Evolutionary conservation across 2,797 vertebrate genomes (phyloP).

Genomic region (Schizopygopsis pylzovi): DNA sequence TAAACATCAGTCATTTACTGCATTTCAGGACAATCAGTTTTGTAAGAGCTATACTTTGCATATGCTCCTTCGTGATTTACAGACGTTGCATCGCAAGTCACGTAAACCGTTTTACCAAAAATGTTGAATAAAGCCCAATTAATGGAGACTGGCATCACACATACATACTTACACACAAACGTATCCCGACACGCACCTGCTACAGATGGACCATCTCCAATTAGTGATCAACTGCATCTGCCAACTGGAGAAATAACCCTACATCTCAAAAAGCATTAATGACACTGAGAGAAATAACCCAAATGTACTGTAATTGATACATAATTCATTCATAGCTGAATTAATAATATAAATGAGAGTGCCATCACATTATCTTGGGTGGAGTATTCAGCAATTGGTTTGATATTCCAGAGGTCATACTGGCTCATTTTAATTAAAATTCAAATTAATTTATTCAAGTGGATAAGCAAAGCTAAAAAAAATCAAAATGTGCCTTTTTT

Average conservation of each 20-base stretch:
- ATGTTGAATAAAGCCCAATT: not conserved
- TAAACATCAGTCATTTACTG: constrained; percentile 40
- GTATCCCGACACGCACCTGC: constrained; percentile 3
- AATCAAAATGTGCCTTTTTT: not conserved
- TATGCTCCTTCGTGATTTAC: not conserved
- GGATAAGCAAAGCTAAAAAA: not conserved
- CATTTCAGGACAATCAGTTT: constrained; percentile 37
- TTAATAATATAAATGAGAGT: not conserved
- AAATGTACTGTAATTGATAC: not conserved
- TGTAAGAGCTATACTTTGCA: not conserved
- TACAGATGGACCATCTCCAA: constrained; percentile 5
- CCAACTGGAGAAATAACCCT: not conserved
- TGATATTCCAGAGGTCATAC: constrained; percentile 9
- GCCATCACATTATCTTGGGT: constrained; percentile 5
- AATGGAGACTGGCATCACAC: not conserved
- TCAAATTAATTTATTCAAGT: not conserved
- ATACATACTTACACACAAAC: not conserved
- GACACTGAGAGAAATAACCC: not conserved
- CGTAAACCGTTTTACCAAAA: not conserved
- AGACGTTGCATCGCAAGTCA: not conserved
- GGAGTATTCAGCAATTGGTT: constrained; percentile 14
- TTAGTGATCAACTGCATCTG: constrained; percentile 24
- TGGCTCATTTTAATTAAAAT: not conserved
- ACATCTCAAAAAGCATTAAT: constrained; percentile 4
- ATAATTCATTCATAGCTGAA: not conserved